A percentile compares a stretch with the other conserved stretches of the same genome.
Conservation (phyloP, 2,888 invertebrate species). For the Psylliodes chrysocephalus region DNA sequence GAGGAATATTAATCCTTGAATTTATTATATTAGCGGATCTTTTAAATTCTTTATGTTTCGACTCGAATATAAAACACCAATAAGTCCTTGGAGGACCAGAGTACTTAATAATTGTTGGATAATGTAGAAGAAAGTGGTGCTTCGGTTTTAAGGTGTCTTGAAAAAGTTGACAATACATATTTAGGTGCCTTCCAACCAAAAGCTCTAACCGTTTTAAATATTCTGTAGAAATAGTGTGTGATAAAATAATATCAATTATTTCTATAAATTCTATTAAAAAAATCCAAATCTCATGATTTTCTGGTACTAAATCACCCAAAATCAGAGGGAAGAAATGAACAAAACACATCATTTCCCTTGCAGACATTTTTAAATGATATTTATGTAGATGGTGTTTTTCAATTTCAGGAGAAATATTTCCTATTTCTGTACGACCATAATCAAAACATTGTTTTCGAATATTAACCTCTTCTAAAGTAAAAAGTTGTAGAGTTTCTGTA, state of each 20-base stretch:
- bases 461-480: slow-evolving; percentile 28
- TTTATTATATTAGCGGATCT: slow-evolving; percentile 42
- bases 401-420: slow-evolving; percentile 36
- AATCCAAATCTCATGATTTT: slow-evolving; percentile 45
- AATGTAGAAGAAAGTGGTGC: slow-evolving; percentile 46
- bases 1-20: not conserved
- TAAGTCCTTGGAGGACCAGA: slow-evolving; percentile 30
- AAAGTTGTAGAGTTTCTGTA: slow-evolving; percentile 26
- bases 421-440: slow-evolving; percentile 1
- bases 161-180: slow-evolving; percentile 36
- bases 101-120: slow-evolving; percentile 40
- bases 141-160: slow-evolving; percentile 49
- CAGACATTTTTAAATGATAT: slow-evolving; percentile 34
- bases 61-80: slow-evolving; percentile 46
- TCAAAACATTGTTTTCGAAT: slow-evolving; percentile 27
- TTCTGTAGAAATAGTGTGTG: slow-evolving; percentile 29
- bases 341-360: slow-evolving; percentile 38
- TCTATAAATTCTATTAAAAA: slow-evolving; percentile 46
- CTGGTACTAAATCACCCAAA: slow-evolving; percentile 46
- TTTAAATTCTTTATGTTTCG: slow-evolving; percentile 47
- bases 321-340: slow-evolving; percentile 4
- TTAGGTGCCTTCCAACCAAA: slow-evolving; percentile 37
- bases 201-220: slow-evolving; percentile 28
- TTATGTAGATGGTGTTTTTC: slow-evolving; percentile 31
- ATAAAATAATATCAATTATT: slow-evolving; percentile 46